A percentile compares a stretch with the other conserved stretches of the same genome.
These are phyloP conservation scores for Eupeodes luniger DNA, from an alignment of 2,888 invertebrate genomes.

Conservation along the genomic window DNA sequence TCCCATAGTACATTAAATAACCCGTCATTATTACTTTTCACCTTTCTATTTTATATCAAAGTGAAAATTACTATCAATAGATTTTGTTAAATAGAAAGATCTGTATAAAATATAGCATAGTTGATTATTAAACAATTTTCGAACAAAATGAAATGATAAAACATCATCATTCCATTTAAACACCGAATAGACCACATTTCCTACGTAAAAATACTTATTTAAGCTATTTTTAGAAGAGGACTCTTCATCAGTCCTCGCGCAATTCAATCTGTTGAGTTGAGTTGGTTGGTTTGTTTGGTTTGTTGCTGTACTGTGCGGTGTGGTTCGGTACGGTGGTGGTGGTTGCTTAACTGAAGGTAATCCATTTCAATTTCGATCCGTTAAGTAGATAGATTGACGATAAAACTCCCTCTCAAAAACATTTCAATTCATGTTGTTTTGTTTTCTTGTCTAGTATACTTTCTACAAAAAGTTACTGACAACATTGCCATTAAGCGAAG, in stretches of 20 bases:
- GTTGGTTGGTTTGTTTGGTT: neutral
- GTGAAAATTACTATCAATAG: no score
- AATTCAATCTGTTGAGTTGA: neutral
- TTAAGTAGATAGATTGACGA: conserved; percentile 34
- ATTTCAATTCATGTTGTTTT: conserved; percentile 34
- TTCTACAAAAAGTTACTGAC: conserved; percentile 7
- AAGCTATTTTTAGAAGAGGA: conserved; percentile 19
- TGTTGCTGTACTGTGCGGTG: no score
- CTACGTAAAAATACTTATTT: neutral
- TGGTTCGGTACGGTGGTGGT: no score
- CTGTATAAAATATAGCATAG: no score
- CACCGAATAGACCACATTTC: neutral
- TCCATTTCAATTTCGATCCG: conserved; percentile 62
- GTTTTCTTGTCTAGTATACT: neutral
- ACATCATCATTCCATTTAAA: neutral
- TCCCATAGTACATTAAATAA: no score
- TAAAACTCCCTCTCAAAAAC: conserved; percentile 24
- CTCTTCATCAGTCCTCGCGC: neutral
- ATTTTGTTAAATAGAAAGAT: no score
- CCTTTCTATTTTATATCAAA: no score
- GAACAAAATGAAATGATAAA: neutral
- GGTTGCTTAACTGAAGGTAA: conserved; percentile 39
- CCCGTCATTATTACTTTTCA: no score
- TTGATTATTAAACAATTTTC: neutral
- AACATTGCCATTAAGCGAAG: conserved; percentile 49